A percentile compares a stretch with the other conserved stretches of the same genome.
Evolutionary conservation across 1,140 invertebrate genomes (phyloP).

Genomic region (Globodera ellingtonae): DNA sequence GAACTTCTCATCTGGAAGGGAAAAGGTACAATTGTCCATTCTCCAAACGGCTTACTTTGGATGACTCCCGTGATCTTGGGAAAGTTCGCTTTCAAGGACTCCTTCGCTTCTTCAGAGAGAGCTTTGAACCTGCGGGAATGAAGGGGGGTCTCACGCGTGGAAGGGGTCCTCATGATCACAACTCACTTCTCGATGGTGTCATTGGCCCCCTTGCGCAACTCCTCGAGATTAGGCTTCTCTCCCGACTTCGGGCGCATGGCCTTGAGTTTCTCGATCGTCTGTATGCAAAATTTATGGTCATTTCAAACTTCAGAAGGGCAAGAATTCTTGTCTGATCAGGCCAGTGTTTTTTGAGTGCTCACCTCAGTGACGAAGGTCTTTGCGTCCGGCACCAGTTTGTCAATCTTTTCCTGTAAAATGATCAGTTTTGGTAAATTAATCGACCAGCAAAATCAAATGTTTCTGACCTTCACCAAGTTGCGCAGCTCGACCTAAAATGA

Average conservation of each 20-base stretch:
- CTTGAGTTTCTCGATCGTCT: conserved; percentile 51
- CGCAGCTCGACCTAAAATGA: conserved; percentile 45
- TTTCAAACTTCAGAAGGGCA: not conserved
- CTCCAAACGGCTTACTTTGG: conserved; percentile 38
- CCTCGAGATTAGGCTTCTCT: conserved; percentile 53
- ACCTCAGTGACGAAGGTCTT: conserved; percentile 50
- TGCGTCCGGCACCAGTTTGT: conserved; percentile 45
- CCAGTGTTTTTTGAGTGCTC: conserved; percentile 3
- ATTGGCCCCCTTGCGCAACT: conserved; percentile 42
- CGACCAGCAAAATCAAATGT: not conserved
- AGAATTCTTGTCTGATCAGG: not conserved
- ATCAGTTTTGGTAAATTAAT: not conserved
- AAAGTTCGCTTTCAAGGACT: conserved; percentile 46
- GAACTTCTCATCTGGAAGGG: conserved; percentile 60
- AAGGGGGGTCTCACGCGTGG: conserved; percentile 6
- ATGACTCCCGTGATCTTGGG: conserved; percentile 52
- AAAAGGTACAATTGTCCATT: not conserved
- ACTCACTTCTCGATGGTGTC: conserved; percentile 40
- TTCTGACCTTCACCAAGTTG: conserved; percentile 44
- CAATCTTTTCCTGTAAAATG: conserved; percentile 25
- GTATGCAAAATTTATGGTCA: not conserved
- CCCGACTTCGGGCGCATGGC: conserved; percentile 46
- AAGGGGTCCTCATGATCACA: not conserved
- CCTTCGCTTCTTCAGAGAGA: conserved; percentile 48
- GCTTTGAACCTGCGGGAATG: conserved; percentile 28